Base-by-base conservation (phyloP, 1,140 invertebrate genomes). In the Solen grandis region DNA sequence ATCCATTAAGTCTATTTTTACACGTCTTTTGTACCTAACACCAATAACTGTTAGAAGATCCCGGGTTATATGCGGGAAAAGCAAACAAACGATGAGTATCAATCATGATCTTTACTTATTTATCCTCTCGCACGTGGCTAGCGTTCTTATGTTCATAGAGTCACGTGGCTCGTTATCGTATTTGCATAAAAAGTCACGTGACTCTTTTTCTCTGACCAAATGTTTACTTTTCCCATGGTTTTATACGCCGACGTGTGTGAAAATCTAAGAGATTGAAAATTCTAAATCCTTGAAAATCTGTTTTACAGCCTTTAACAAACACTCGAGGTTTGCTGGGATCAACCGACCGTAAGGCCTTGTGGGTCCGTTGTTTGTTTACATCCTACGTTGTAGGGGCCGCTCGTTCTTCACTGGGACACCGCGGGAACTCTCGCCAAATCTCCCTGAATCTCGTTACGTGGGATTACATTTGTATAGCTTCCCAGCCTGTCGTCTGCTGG, bases 141-240 rank as follows among this genome's bases (percentile, higher is more conserved):
- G 36, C 19, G 38, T 46, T 60, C 16, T 73, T 59, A 36, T 73
- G 70, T 73, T 46, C 54, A 60, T 60, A 41, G 46, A 60, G 57
- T 73, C 70, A 73, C 55, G 70, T 59, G 55, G 35, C 35, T 33
- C n/a, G 55, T 73, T 73, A 73, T 73, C 70, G 59, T 73, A 60
- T 73, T 73, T 73, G 41, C 70, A 60, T 73, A 73, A 22, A 31
- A 8, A 35, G 54, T 73, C 70, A 73, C 50, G 70, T 73, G 70
- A 60, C 25, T 33, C 8, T 46, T 60, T 73, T 60, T 31, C 55
- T 16, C 5, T 60, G 8, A 60, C 36, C 33, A 38, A 57, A 57
- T 73, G 55, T 73, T 73, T 73, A 59, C 70, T 73, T 73, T 73
- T 73, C 70, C 70, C 70, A 73, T 73, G 70, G 50, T 19, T 73